phyloP scores from a whole-genome alignment of 2,888 invertebrate species.

The Mechanitis messenoides region DNA sequence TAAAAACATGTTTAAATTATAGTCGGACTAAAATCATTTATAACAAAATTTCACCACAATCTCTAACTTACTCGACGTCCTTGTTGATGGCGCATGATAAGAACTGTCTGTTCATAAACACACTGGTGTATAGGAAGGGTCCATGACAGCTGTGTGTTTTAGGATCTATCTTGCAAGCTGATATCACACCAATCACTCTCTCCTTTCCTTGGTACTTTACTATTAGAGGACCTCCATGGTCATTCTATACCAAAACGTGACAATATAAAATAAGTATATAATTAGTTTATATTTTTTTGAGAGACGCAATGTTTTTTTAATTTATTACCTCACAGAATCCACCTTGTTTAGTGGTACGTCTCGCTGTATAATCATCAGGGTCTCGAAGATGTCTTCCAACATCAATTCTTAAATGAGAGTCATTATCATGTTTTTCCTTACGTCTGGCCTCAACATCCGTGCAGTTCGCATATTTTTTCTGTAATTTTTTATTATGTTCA shows the following conservation, averaged over 20 bases:
- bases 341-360: conserved; percentile 52
- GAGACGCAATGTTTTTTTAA: neutral
- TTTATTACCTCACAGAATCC: conserved; percentile 63
- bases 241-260: conserved; percentile 44
- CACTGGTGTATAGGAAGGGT: conserved; percentile 66
- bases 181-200: conserved; percentile 61
- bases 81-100: conserved; percentile 65
- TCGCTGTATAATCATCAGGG: conserved; percentile 62
- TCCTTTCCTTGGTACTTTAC: conserved; percentile 60
- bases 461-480: conserved; percentile 70
- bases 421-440: conserved; percentile 24
- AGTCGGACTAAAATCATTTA: neutral
- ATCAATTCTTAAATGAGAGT: conserved; percentile 43
- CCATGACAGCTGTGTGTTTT: conserved; percentile 67
- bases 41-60: no score
- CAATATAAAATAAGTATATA: no score
- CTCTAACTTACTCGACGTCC: conserved; percentile 56
- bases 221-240: conserved; percentile 65
- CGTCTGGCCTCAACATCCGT: conserved; percentile 59
- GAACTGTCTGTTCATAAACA: conserved; percentile 64
- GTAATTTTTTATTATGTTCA: conserved; percentile 7
- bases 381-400: conserved; percentile 59
- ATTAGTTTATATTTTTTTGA: neutral
- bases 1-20: conserved; percentile 25
- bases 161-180: conserved; percentile 68